Evolutionary conservation across 2,888 invertebrate species (phyloP), one percentile per base, ranked within the genome.

Genomic region (Catocala sponsa): DNA sequence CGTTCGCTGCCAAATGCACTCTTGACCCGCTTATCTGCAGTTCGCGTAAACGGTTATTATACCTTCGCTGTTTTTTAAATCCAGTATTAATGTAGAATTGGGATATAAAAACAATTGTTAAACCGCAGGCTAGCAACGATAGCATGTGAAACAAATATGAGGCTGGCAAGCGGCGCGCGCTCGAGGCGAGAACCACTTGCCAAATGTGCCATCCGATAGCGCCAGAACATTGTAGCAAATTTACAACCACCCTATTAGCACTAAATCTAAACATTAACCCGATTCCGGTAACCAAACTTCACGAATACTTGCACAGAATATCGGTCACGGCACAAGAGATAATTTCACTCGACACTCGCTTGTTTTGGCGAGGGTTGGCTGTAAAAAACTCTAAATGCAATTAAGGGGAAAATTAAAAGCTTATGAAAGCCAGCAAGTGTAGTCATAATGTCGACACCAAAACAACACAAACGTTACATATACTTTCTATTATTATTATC

Each of bases 181-280:
- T 85, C 84, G 83, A 72, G 86, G 91, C 91, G 80, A 68, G 70
- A 78, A 72, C 74, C 83, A 74, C 89, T 91, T 93, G 94, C 94
- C 93, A 94, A 94, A 93, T 92, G 89, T 92, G 90, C 91, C 91
- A 91, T 87, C 92, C 86, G 93, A 94, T 93, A 93, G 89, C 90
- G 88, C 87, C 91, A 88, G 90, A 91, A 92, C 91, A 92, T 91
- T 90, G 91, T 85, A 84, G 88, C 85, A 85, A 91, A 93, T 93
- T 93, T 93, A 94, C 91, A 90, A 86, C 93, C 88, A 88, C 88
- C 90, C 92, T 93, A 94, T 93, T 93, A 93, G 92, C 94, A 94
- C 92, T 94, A 94, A 94, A 94, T 94, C 92, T 93, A 94, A 92
- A 93, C 92, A 94, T 93, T 94, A 93, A 94, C 94, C 94, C 92